Percentiles rank a stretch among this genome's conserved stretches.
phyloP scores from a whole-genome alignment of 2,888 invertebrate species.

The Ophion obscuratus region DNA sequence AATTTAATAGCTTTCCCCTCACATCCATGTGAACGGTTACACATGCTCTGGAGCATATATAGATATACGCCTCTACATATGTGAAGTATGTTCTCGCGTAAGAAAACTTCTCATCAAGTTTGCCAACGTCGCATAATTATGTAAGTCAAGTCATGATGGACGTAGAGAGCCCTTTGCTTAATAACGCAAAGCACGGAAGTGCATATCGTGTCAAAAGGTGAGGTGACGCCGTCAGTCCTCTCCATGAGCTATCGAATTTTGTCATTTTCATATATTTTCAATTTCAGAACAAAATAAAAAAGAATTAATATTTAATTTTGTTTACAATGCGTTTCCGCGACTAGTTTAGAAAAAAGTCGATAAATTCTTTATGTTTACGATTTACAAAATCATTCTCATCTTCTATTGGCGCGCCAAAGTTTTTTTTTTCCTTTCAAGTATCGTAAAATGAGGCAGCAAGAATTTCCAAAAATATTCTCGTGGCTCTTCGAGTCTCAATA shows the following conservation, averaged over 20 bases:
- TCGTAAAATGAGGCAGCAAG: neutral
- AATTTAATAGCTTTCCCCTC: constrained; percentile 58
- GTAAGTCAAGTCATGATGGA: constrained; percentile 48
- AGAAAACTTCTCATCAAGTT: constrained; percentile 48
- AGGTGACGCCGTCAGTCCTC: neutral
- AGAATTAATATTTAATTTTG: too few species aligned
- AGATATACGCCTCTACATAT: constrained; percentile 7
- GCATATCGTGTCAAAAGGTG: constrained; percentile 27
- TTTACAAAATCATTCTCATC: too few species aligned
- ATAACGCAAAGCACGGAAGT: constrained; percentile 30
- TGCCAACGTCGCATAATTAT: constrained; percentile 60
- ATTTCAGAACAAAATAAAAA: neutral
- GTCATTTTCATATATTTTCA: neutral
- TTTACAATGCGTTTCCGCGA: too few species aligned
- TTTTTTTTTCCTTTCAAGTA: too few species aligned
- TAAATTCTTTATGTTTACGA: too few species aligned
- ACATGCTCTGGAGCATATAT: constrained; percentile 3
- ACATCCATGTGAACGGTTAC: constrained; percentile 23
- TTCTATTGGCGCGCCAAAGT: too few species aligned
- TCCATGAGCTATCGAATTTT: constrained; percentile 14
- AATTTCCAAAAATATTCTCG: neutral
- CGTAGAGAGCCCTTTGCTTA: constrained; percentile 26
- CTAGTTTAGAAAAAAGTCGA: too few species aligned
- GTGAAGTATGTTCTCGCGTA: constrained; percentile 20
- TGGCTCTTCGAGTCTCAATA: neutral